A percentile compares a stretch with the other conserved stretches of the same genome.
Evolutionary conservation across 2,113 vertebrate genomes (phyloP).

Genomic region (Misgurnus anguillicaudatus): DNA sequence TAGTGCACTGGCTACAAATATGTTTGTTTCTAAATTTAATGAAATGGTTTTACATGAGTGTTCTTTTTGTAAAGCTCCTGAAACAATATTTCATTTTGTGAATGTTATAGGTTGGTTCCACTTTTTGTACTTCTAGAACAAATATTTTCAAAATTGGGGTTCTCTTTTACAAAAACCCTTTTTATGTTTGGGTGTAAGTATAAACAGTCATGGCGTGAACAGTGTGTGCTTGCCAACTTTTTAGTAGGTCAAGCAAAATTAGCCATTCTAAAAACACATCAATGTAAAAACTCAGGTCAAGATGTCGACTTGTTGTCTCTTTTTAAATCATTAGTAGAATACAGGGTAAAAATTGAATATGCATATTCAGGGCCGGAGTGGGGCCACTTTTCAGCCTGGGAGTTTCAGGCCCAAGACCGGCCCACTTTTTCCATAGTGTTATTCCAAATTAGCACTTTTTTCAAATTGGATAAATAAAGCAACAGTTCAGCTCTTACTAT

Average conservation of each 20-base stretch:
- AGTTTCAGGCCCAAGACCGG: too few relatives aligned
- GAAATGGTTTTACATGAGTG: not conserved
- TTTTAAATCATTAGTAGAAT: not conserved
- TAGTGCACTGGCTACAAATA: not conserved
- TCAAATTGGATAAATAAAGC: too few relatives aligned
- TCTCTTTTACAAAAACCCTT: not conserved
- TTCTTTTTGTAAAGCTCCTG: not conserved
- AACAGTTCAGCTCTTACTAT: too few relatives aligned
- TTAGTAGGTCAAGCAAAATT: not conserved
- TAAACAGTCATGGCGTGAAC: not conserved
- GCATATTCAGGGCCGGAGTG: too few relatives aligned
- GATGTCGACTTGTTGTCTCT: not conserved
- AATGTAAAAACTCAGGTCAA: not conserved
- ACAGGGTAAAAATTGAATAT: too few relatives aligned
- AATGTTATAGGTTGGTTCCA: not conserved
- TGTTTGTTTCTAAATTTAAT: not conserved
- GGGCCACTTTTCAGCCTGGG: too few relatives aligned
- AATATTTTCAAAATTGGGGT: not conserved
- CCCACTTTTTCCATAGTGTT: too few relatives aligned
- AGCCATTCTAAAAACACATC: not conserved
- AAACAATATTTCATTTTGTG: not conserved
- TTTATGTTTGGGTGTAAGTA: not conserved
- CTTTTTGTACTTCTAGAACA: not conserved
- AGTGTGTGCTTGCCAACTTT: too few relatives aligned
- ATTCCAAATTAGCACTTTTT: too few relatives aligned